Conservation (phyloP, 2,797 vertebrate species). For the Notolabrus celidotus region DNA sequence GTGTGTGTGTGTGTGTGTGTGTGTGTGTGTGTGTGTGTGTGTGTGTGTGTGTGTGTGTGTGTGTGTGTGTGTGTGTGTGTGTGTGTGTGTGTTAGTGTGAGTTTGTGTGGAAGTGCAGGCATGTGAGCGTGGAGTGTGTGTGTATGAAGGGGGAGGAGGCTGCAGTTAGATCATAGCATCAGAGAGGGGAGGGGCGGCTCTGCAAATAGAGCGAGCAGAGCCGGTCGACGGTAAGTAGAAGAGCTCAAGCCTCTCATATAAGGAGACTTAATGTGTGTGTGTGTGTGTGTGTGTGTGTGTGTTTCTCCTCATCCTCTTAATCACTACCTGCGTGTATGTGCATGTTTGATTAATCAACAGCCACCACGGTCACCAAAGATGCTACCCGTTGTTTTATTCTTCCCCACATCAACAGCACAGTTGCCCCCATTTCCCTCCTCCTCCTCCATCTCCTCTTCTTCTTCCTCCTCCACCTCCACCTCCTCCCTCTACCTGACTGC, state of each 20-base stretch:
- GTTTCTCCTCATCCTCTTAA: slow-evolving; percentile 44
- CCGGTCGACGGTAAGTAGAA: slow-evolving; percentile 56
- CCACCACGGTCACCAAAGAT: slow-evolving; percentile 49
- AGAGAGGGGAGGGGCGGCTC: slow-evolving; percentile 75
- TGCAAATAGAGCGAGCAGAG: slow-evolving; percentile 77
- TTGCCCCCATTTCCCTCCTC: slow-evolving; percentile 27
- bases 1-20: slow-evolving; percentile 32
- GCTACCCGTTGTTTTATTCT: slow-evolving; percentile 69
- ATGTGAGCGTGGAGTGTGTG: slow-evolving; percentile 51
- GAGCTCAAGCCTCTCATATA: slow-evolving; percentile 63
- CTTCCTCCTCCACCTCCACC: slow-evolving; percentile 5
- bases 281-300: slow-evolving; percentile 16
- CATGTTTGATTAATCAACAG: slow-evolving; percentile 76
- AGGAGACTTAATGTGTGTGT: slow-evolving; percentile 40
- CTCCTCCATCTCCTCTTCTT: slow-evolving; percentile 2
- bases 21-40: slow-evolving; percentile 45
- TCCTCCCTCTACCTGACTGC: slow-evolving; percentile 62
- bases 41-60: slow-evolving; percentile 43
- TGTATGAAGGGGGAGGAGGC: slow-evolving; percentile 68
- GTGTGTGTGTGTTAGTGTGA: slow-evolving; percentile 37
- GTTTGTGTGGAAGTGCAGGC: slow-evolving; percentile 31
- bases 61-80: slow-evolving; percentile 23
- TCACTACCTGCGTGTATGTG: slow-evolving; percentile 40
- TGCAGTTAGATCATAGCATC: slow-evolving; percentile 82
- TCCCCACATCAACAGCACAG: slow-evolving; percentile 57